These are phyloP conservation scores for Bambusicola thoracicus DNA, from an alignment of 2,113 vertebrate genomes.

Conservation along the genomic window DNA sequence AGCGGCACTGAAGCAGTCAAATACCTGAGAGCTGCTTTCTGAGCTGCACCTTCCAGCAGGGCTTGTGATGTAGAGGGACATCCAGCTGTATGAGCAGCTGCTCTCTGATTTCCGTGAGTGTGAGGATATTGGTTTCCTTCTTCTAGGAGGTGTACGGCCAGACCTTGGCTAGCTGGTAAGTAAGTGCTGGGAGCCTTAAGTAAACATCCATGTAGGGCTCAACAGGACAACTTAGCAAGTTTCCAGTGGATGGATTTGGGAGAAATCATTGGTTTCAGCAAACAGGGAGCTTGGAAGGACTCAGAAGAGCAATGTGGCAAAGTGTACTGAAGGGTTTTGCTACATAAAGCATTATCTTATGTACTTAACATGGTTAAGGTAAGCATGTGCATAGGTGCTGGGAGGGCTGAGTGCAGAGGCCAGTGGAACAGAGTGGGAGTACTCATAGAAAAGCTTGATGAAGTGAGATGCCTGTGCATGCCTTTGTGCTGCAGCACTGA, in stretches of 20 bases:
- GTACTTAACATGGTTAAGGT: neutral
- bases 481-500: neutral
- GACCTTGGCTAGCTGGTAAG: neutral
- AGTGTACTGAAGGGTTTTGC: neutral
- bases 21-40: neutral
- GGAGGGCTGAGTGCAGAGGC: neutral
- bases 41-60: neutral
- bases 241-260: neutral
- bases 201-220: neutral
- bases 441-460: fast-evolving
- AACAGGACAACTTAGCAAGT: neutral
- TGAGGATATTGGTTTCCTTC: neutral
- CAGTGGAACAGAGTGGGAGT: neutral
- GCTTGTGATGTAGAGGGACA: neutral
- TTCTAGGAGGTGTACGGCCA: neutral
- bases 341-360: neutral
- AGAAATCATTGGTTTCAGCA: neutral
- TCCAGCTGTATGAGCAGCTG: neutral
- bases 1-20: neutral
- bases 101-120: neutral
- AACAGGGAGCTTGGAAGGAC: neutral
- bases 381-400: neutral
- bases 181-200: neutral
- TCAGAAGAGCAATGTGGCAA: neutral
- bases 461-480: neutral